Base-by-base conservation (phyloP, 2,888 invertebrate species). In the Eulithis prunata region DNA sequence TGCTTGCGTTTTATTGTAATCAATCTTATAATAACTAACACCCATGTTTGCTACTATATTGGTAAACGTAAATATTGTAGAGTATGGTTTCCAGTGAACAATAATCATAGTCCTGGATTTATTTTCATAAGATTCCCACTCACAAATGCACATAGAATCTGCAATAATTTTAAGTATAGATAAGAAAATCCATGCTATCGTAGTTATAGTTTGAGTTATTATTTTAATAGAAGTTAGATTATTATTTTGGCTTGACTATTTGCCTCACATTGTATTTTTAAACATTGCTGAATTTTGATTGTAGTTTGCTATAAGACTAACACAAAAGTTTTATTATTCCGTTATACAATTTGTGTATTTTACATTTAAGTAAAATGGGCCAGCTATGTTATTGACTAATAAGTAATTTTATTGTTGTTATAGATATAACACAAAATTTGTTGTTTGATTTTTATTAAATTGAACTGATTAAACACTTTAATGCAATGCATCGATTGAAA, bases 391-490 rank as follows among this genome's bases (percentile, higher is more conserved):
- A 80, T 79, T 74, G 82, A 86, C 82, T 83, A 79, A 77, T 84
- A 55, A 75, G 85, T 86, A 84, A 85, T 41, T 41, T 41, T 41
- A 41, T 84, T 86, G 80, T 82, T 77, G 75, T 83, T 82, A 78
- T 88, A 84, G 81, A 81, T 86, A 74, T 85, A 85, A 86, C 77
- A 80, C 80, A 81, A 79, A 83, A 85, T 82, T 79, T 87, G 82
- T 90, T 87, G 92, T 92, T 92, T 92, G 91, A 91, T 92, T 93
- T 89, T 86, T 89, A 89, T 87, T 87, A 86, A 92, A 92, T 92
- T 92, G 91, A 92, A 92, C 91, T 90, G 84, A 85, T 85, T 81
- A 79, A 82, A 91, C 71, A 90, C 84, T 82, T 83, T 86, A 86
- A 92, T 92, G 92, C 91, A 91, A 92, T 92, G 92, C 92, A 92